phyloP scores from a whole-genome alignment of 2,797 vertebrate genomes.

The Hipposideros larvatus region DNA sequence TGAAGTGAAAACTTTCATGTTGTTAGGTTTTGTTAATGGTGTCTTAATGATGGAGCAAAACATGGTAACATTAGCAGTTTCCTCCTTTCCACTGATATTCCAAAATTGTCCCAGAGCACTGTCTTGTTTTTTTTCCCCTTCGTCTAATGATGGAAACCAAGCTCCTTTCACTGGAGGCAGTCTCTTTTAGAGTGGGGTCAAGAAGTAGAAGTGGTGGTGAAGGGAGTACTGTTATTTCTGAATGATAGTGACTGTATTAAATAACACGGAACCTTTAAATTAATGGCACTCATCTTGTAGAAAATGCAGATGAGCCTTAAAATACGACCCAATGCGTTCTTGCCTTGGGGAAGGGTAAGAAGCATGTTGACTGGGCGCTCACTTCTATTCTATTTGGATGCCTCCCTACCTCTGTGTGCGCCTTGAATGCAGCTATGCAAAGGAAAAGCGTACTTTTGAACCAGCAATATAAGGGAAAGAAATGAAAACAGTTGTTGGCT shows the following conservation, averaged over 20 bases:
- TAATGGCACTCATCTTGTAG: not conserved
- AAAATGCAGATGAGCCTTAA: conserved; percentile 17
- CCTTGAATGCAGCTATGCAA: not conserved
- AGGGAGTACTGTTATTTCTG: not conserved
- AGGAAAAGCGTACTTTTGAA: not conserved
- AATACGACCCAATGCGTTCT: not conserved
- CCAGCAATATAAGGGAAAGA: not conserved
- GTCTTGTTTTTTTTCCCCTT: not conserved
- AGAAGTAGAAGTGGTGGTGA: not conserved
- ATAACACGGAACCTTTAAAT: conserved; percentile 33
- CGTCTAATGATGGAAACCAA: not conserved
- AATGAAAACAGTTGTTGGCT: conserved; percentile 45
- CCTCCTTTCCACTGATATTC: not conserved
- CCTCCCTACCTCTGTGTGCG: not conserved
- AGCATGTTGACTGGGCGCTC: not conserved
- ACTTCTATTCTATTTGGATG: not conserved
- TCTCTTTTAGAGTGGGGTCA: not conserved
- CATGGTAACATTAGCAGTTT: not conserved
- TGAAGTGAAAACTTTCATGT: not conserved
- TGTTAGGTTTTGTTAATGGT: not conserved
- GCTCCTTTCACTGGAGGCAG: not conserved
- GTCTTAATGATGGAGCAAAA: not conserved
- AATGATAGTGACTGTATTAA: not conserved
- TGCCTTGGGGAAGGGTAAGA: not conserved
- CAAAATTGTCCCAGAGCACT: not conserved